Conservation (phyloP, 2,797 vertebrate genomes). For the Gambusia yucatana region DNA sequence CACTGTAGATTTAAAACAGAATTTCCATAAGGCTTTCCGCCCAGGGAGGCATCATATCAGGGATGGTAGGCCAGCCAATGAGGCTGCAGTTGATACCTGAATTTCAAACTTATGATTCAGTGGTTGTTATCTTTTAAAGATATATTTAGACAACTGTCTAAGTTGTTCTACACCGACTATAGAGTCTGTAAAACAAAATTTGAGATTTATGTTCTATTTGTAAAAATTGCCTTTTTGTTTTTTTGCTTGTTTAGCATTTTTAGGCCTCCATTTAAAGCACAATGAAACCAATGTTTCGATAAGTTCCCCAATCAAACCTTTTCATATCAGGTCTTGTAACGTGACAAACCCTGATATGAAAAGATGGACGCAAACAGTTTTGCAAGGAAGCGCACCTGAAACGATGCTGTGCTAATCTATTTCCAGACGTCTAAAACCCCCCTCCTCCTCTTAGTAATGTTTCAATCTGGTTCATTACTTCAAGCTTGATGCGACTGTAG, state of each 20-base stretch:
- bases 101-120: not conserved
- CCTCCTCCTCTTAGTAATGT: conserved; percentile 33
- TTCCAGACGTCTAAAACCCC: conserved; percentile 52
- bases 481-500: conserved; percentile 25
- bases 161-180: not conserved
- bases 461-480: conserved; percentile 68
- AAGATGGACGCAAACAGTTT: not conserved
- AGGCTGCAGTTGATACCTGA: not conserved
- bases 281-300: not conserved
- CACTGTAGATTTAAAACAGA: not conserved
- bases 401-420: conserved; percentile 66
- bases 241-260: too few relatives aligned
- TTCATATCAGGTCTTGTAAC: not conserved
- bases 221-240: too few relatives aligned
- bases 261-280: not conserved
- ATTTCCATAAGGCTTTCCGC: too few relatives aligned
- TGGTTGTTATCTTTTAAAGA: not conserved
- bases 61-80: not conserved
- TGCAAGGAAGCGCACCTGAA: conserved; percentile 20
- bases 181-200: too few relatives aligned
- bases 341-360: not conserved
- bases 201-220: too few relatives aligned
- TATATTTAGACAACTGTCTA: not conserved
- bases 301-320: not conserved
- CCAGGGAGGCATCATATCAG: too few relatives aligned